Evolutionary conservation across 2,797 vertebrate genomes (phyloP).

Genomic region (Pteronotus mesoamericanus): DNA sequence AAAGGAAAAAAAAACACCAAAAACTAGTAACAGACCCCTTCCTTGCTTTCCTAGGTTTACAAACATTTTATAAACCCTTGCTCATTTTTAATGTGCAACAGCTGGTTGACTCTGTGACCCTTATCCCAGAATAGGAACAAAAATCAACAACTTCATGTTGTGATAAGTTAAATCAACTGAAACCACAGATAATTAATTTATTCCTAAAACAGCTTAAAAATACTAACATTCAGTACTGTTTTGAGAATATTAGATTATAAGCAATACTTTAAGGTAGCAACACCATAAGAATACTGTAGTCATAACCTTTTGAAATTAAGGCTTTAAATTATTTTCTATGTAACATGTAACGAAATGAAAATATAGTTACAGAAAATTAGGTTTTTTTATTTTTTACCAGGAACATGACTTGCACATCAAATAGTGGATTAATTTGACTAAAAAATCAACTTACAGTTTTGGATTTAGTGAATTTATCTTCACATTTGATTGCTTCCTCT

Average conservation of each 20-base stretch:
- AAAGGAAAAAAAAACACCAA: too few relatives aligned
- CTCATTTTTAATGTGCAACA: constrained; percentile 10
- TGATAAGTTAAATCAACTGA: neutral
- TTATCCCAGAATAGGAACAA: neutral
- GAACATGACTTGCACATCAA: neutral
- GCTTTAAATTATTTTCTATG: neutral
- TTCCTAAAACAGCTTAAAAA: neutral
- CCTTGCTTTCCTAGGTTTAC: neutral
- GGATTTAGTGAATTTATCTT: constrained; percentile 99
- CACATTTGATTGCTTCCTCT: constrained; percentile 99
- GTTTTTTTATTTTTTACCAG: neutral
- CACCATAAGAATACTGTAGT: neutral
- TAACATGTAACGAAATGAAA: neutral
- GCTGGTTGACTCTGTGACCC: neutral
- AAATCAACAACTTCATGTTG: neutral
- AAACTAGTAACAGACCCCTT: neutral
- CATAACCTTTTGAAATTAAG: neutral
- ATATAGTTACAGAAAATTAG: neutral
- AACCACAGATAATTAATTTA: neutral
- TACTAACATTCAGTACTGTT: neutral
- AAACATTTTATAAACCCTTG: neutral
- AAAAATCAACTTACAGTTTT: constrained; percentile 92
- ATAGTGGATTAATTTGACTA: neutral
- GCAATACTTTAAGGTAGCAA: neutral
- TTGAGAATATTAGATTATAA: neutral